A percentile compares a stretch with the other conserved stretches of the same genome.
phyloP scores from a whole-genome alignment of 1,140 invertebrate genomes.

The Orius insidiosus region DNA sequence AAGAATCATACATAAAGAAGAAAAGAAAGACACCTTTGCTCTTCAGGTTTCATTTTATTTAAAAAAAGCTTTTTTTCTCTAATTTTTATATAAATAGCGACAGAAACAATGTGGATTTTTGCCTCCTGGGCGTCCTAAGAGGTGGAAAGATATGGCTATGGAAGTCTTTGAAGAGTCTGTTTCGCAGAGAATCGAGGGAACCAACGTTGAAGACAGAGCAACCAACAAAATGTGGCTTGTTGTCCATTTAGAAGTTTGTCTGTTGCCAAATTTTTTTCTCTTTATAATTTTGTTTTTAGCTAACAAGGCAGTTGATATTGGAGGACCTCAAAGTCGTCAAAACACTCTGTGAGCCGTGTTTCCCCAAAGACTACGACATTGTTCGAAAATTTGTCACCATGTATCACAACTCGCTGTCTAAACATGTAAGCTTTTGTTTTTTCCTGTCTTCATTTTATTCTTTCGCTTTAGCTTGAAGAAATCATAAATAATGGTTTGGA shows the following conservation, averaged over 20 bases:
- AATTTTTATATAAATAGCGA: conserved; percentile 38
- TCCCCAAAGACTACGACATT: conserved; percentile 90
- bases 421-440: conserved; percentile 61
- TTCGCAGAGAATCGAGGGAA: conserved; percentile 65
- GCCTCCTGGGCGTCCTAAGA: conserved; percentile 82
- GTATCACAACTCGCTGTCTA: conserved; percentile 79
- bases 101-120: conserved; percentile 71
- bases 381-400: conserved; percentile 78
- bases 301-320: conserved; percentile 72
- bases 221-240: conserved; percentile 96
- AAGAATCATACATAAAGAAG: conserved; percentile 91
- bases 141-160: conserved; percentile 76
- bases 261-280: conserved; percentile 6
- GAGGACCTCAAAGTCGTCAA: conserved; percentile 87
- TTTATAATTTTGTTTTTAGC: conserved; percentile 25
- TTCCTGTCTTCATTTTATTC: conserved; percentile 6
- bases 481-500: conserved; percentile 72
- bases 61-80: too few relatives aligned
- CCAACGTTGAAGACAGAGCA: conserved; percentile 76
- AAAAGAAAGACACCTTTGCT: conserved; percentile 72
- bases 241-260: conserved; percentile 30
- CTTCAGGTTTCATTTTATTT: conserved; percentile 26
- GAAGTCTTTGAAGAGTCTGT: conserved; percentile 72
- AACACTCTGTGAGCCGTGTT: conserved; percentile 81
- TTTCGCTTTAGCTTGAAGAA: conserved; percentile 52